Evolutionary conservation across 2,797 vertebrate species (phyloP).

Genomic region (Sebastes alutus): DNA sequence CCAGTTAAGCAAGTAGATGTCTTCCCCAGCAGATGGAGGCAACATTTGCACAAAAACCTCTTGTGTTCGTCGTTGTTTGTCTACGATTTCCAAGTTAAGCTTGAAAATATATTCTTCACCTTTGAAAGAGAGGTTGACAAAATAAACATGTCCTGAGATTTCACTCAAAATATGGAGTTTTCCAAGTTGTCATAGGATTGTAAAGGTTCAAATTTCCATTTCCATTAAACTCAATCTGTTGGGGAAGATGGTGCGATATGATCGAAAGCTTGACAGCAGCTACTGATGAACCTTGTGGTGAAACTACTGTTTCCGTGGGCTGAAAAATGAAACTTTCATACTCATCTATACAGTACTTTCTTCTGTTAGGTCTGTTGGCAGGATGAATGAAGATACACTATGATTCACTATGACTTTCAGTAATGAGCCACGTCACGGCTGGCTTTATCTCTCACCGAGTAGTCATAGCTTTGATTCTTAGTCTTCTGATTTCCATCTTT

Average conservation of each 20-base stretch:
- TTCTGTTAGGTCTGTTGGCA: neutral
- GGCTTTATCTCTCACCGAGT: neutral
- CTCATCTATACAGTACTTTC: neutral
- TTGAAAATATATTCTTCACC: too few species aligned
- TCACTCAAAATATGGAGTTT: too few species aligned
- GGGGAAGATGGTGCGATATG: neutral
- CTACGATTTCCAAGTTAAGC: too few species aligned
- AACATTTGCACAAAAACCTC: neutral
- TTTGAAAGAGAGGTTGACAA: too few species aligned
- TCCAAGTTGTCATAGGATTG: too few species aligned
- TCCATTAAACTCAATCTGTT: neutral
- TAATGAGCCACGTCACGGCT: neutral
- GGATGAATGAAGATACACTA: neutral
- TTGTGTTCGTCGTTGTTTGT: too few species aligned
- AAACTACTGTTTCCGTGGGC: neutral
- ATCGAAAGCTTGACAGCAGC: neutral
- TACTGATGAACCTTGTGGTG: neutral
- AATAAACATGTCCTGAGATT: too few species aligned
- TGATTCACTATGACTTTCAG: neutral
- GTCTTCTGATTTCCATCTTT: neutral
- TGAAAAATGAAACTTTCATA: neutral
- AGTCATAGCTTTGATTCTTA: neutral
- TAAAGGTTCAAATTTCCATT: too few species aligned
- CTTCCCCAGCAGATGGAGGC: neutral
- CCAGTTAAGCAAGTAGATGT: too few species aligned